Base-by-base conservation (phyloP, 2,113 vertebrate species). In the Tamias sibiricus region DNA sequence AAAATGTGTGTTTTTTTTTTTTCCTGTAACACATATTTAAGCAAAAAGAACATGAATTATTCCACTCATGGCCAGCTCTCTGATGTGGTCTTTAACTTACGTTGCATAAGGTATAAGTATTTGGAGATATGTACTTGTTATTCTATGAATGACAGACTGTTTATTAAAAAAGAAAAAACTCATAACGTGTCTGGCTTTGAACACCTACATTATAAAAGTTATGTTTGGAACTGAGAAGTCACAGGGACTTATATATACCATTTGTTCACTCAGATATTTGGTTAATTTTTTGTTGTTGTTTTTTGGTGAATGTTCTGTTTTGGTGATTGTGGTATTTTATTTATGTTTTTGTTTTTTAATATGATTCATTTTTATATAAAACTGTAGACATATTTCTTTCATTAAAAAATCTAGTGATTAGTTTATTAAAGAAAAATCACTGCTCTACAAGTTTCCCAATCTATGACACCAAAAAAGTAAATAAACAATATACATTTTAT, bases 151-250 rank as follows among this genome's bases (percentile, higher is more conserved):
- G 26, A 77, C 4, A 89, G 8, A 82, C 8, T 79, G 77, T 40
- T 81, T 94, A 89, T 80, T 64, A 42, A 20, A 64, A 97, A 89
- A 87, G 1, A 76, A n/a, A 64, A 97, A 91, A 85, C 22, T 66
- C 30, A 68, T 88, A 94, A 79, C 52, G 42, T 66, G 1, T 37
- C 52, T 95, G n/a, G 24, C 30, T 74, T 59, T 81, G 54, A 95
- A 87, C 10, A 37, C 4, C 32, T 32, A 77, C 3, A 54, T 52
- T 52, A 52, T 10, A 13, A 85, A 96, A 91, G 68, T 88, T 88
- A 96, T 4, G 28, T 64, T 32, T 76, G 8, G 9, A 91, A 87
- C 24, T 91, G 69, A 92, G 8, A 86, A 92, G 87, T 83, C 42
- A 71, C 1, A 93, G 13, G 8, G 5, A 84, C 1, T 77, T 86